phyloP scores from a whole-genome alignment of 64 coral and sea anemone species.

The Stichodactyla helianthus region DNA sequence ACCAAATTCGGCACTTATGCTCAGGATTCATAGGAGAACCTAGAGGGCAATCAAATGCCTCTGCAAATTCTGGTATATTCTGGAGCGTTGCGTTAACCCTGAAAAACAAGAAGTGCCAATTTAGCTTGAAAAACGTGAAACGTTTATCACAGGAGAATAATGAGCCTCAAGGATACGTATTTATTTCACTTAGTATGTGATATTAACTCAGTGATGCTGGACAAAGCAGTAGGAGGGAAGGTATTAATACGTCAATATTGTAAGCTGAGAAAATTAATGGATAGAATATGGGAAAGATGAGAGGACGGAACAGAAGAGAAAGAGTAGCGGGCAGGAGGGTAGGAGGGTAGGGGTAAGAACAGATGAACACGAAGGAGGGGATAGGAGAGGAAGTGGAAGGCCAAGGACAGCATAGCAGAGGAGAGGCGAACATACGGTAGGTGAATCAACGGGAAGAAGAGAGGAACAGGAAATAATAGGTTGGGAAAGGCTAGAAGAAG shows the following conservation, averaged over 20 bases:
- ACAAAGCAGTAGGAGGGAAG: no score
- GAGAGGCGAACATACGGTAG: neutral
- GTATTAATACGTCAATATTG: no score
- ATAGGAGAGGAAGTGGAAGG: neutral
- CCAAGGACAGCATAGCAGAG: neutral
- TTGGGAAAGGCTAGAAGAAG: neutral
- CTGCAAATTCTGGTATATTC: constrained; percentile 5
- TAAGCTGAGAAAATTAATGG: neutral
- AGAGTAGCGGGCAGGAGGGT: no score
- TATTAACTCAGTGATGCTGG: no score
- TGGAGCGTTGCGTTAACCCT: constrained; percentile 7
- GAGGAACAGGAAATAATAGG: neutral
- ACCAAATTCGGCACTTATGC: constrained; percentile 14
- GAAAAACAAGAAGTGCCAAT: neutral
- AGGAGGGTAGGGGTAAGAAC: neutral
- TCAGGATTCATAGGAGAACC: constrained; percentile 20
- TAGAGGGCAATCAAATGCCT: neutral
- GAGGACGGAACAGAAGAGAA: neutral
- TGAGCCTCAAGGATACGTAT: no score
- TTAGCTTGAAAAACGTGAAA: no score
- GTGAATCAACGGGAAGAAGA: neutral
- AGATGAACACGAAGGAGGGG: neutral
- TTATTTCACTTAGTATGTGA: no score
- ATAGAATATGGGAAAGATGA: neutral
- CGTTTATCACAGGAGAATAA: no score